Percentiles rank a stretch among this genome's conserved stretches.
Conservation (phyloP, 2,888 invertebrate genomes). For the Shargacucullia verbasci region DNA sequence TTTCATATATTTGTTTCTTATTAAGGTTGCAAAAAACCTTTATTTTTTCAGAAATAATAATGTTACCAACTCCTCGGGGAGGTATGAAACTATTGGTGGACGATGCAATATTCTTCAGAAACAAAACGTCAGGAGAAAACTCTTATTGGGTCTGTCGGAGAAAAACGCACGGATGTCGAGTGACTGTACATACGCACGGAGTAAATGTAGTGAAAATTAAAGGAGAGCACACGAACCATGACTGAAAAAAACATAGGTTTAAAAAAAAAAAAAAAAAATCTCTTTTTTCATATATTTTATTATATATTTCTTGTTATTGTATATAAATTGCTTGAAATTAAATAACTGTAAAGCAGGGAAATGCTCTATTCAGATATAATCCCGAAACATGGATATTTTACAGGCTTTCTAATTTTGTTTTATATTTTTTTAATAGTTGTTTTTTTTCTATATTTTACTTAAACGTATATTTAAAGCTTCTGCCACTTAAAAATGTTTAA, state of each 20-base stretch:
- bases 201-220: slow-evolving; percentile 45
- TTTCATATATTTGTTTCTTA: background rate
- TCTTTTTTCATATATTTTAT: too few relatives aligned
- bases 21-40: background rate
- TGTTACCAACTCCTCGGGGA: slow-evolving; percentile 34
- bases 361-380: too few relatives aligned
- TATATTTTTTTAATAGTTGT: too few relatives aligned
- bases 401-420: too few relatives aligned
- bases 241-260: slow-evolving; percentile 16
- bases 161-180: slow-evolving; percentile 51
- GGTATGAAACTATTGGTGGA: slow-evolving; percentile 32
- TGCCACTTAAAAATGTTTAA: too few relatives aligned
- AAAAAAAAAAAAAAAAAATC: too few relatives aligned
- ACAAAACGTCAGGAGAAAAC: slow-evolving; percentile 30
- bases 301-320: too few relatives aligned
- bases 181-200: slow-evolving; percentile 55
- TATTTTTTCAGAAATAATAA: slow-evolving; percentile 18
- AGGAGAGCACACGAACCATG: slow-evolving; percentile 45
- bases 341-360: too few relatives aligned
- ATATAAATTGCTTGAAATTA: too few relatives aligned
- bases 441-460: too few relatives aligned
- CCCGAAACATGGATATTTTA: too few relatives aligned
- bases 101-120: slow-evolving; percentile 26
- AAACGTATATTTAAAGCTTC: too few relatives aligned
- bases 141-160: slow-evolving; percentile 56